These are phyloP conservation scores for Carpatolechia fugitivella DNA, from an alignment of 2,888 invertebrate species.

Conservation along the genomic window DNA sequence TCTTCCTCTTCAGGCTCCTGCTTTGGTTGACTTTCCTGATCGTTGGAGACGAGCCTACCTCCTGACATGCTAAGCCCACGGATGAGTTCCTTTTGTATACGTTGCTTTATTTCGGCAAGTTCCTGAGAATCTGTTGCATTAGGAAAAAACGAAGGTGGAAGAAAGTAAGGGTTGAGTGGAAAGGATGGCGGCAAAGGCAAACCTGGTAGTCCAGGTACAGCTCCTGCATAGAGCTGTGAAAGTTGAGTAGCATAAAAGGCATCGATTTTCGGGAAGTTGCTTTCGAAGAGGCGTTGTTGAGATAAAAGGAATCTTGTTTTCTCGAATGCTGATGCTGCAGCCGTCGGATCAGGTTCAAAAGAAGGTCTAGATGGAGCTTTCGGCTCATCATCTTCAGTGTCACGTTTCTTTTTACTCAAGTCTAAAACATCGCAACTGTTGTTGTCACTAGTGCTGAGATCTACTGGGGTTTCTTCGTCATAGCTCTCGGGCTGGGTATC, in stretches of 20 bases:
- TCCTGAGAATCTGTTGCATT: conserved; percentile 80
- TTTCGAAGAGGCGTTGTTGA: conserved; percentile 83
- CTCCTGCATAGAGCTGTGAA: conserved; percentile 80
- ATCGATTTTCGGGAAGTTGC: conserved; percentile 80
- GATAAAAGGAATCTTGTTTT: conserved; percentile 81
- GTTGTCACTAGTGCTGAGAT: conserved; percentile 82
- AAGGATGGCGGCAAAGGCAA: conserved; percentile 79
- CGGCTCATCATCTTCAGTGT: conserved; percentile 54
- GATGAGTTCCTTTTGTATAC: conserved; percentile 82
- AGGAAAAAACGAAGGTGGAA: conserved; percentile 78
- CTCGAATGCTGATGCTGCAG: conserved; percentile 67
- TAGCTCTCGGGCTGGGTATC: conserved; percentile 58
- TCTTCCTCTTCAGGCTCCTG: conserved; percentile 77
- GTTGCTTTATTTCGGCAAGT: conserved; percentile 83
- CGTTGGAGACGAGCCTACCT: conserved; percentile 79
- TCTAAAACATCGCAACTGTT: conserved; percentile 85
- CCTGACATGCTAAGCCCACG: conserved; percentile 84
- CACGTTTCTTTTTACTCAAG: conserved; percentile 86
- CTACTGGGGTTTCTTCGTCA: conserved; percentile 81
- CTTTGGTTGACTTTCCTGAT: conserved; percentile 56
- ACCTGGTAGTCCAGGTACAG: conserved; percentile 75
- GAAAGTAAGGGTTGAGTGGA: conserved; percentile 82
- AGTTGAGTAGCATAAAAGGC: conserved; percentile 81
- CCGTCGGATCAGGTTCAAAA: conserved; percentile 59
- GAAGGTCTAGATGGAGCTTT: conserved; percentile 66